Evolutionary conservation across 2,888 invertebrate genomes (phyloP).

Genomic region (Tolmerus cingulatus): DNA sequence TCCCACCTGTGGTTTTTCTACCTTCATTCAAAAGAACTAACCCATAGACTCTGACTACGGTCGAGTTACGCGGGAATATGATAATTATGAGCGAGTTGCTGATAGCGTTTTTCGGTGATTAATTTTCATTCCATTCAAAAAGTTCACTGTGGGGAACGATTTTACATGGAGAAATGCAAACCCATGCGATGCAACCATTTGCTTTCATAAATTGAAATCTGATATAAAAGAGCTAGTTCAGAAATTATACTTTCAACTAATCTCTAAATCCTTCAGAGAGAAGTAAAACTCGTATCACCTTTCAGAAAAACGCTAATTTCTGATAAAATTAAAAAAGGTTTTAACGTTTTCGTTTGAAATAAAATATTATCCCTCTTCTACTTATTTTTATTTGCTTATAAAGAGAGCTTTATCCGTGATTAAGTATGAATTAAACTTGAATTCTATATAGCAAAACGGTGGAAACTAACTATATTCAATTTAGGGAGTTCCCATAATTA

Average conservation of each 20-base stretch:
- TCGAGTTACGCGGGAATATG: background rate
- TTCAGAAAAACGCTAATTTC: background rate
- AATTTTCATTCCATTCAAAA: background rate
- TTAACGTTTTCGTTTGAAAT: no score
- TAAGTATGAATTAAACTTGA: no score
- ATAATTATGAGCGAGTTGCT: background rate
- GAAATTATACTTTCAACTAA: background rate
- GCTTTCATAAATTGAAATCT: background rate
- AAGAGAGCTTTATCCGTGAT: no score
- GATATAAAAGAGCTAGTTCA: background rate
- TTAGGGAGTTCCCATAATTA: no score
- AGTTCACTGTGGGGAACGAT: background rate
- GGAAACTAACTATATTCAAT: no score
- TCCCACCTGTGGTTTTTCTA: background rate
- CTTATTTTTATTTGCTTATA: no score
- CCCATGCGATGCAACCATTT: background rate
- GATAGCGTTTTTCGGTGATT: background rate
- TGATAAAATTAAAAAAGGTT: background rate
- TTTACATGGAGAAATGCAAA: background rate
- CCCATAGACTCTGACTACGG: background rate
- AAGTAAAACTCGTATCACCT: background rate
- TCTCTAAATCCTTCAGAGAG: background rate
- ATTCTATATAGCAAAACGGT: no score
- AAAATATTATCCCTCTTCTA: no score
- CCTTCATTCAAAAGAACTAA: background rate